Percentiles rank a stretch among this genome's conserved stretches.
Evolutionary conservation across 2,888 invertebrate species (phyloP).

Genomic region (Theretra japonica): DNA sequence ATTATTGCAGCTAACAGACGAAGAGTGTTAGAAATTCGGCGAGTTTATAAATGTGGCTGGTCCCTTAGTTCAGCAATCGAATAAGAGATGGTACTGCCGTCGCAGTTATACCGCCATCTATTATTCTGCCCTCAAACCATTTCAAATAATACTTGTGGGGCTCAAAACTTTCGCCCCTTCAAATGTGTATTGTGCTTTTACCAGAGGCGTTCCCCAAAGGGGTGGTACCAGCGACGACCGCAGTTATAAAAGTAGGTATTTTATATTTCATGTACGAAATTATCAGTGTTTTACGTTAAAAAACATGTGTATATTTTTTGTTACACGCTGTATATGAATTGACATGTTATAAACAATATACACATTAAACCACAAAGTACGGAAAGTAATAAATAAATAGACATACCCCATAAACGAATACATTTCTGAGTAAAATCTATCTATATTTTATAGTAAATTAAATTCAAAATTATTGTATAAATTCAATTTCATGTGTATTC

Average conservation of each 20-base stretch:
- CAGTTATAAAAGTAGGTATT: slow-evolving; percentile 53
- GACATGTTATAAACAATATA: too few relatives aligned
- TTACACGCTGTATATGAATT: too few relatives aligned
- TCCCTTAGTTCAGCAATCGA: not conserved
- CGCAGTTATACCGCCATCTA: slow-evolving; percentile 56
- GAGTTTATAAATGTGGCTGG: not conserved
- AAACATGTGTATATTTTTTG: not conserved
- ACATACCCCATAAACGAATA: too few relatives aligned
- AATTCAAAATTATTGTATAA: too few relatives aligned
- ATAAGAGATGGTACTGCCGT: slow-evolving; percentile 53
- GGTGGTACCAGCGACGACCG: slow-evolving; percentile 61
- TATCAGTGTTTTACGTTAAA: not conserved
- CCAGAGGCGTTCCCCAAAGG: slow-evolving; percentile 64
- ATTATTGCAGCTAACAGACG: not conserved
- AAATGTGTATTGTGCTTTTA: slow-evolving; percentile 40
- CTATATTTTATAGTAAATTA: too few relatives aligned
- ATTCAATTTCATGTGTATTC: too few relatives aligned
- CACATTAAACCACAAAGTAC: too few relatives aligned
- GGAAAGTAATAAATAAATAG: too few relatives aligned
- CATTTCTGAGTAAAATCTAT: too few relatives aligned
- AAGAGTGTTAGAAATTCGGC: too few relatives aligned
- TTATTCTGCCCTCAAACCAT: slow-evolving; percentile 42
- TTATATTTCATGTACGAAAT: slow-evolving; percentile 23
- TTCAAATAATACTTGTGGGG: slow-evolving; percentile 19
- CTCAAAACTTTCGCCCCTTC: slow-evolving; percentile 30